Conservation (phyloP, 2,113 vertebrate genomes). For the Epinephelus cyanopodus region DNA sequence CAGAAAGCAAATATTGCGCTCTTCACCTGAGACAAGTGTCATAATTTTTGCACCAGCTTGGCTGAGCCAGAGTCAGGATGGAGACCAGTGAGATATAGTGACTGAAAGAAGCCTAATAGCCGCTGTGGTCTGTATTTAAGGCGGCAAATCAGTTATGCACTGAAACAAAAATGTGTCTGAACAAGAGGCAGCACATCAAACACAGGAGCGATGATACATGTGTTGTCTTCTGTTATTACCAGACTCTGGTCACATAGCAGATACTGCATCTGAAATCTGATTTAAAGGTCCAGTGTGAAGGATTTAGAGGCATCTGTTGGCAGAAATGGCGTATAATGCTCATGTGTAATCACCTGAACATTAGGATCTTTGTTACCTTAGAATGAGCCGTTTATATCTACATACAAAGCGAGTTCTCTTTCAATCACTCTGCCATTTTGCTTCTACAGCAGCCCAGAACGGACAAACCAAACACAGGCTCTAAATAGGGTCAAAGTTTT, state of each 20-base stretch:
- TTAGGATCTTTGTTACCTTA: too few relatives aligned
- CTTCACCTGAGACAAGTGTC: conserved; percentile 45
- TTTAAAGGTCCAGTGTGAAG: not conserved
- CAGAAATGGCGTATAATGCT: too few relatives aligned
- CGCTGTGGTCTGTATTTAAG: conserved; percentile 55
- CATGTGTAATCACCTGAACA: not conserved
- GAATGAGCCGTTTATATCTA: too few relatives aligned
- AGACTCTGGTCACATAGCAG: not conserved
- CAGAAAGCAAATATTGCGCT: conserved; percentile 59
- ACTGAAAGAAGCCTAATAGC: conserved; percentile 22
- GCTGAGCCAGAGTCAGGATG: conserved; percentile 19
- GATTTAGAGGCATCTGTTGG: too few relatives aligned
- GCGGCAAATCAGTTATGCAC: conserved; percentile 28
- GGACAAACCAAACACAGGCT: too few relatives aligned
- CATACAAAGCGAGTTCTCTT: too few relatives aligned
- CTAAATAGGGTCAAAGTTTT: too few relatives aligned
- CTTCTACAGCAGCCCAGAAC: too few relatives aligned
- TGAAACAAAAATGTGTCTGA: conserved; percentile 52
- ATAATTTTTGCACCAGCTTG: conserved; percentile 35
- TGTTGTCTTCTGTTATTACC: conserved; percentile 2
- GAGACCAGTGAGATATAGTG: conserved; percentile 40
- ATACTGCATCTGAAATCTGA: not conserved
- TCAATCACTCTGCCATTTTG: too few relatives aligned
- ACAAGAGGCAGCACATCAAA: not conserved
- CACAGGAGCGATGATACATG: not conserved